These are phyloP conservation scores for Orchestia grillus DNA, from an alignment of 1,140 invertebrate genomes.

Conservation along the genomic window DNA sequence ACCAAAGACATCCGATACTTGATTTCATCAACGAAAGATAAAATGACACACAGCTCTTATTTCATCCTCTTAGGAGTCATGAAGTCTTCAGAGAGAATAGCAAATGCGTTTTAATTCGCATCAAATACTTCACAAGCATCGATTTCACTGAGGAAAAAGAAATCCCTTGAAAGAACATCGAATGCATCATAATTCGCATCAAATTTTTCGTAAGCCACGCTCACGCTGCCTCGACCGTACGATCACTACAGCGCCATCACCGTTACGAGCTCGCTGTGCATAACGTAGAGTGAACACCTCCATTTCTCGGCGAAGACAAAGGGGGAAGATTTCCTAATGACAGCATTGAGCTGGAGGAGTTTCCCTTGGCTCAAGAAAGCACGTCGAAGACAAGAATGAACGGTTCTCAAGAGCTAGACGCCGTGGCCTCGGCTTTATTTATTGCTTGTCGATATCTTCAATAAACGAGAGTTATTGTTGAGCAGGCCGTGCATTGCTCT, in stretches of 20 bases:
- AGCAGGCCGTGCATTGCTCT: background rate
- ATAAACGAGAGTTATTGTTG: conserved; percentile 37
- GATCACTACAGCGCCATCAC: background rate
- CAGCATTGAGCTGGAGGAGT: conserved; percentile 5
- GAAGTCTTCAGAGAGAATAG: background rate
- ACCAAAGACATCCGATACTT: too few relatives aligned
- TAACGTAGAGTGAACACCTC: background rate
- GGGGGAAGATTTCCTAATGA: background rate
- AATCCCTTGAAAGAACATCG: background rate
- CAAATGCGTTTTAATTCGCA: background rate
- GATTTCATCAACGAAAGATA: too few relatives aligned
- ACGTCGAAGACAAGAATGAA: conserved; percentile 30
- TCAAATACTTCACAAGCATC: background rate
- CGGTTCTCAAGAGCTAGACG: background rate
- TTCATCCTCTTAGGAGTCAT: background rate
- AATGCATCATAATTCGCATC: background rate
- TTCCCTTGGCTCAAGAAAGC: background rate
- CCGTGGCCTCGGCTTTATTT: conserved; percentile 11
- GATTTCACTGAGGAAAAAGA: background rate
- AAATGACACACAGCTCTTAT: too few relatives aligned
- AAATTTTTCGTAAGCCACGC: background rate
- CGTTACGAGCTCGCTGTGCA: background rate
- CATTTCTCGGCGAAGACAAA: background rate
- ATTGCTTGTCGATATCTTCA: conserved; percentile 51
- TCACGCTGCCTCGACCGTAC: background rate